These are phyloP conservation scores for Chondrilla cf. caribensis DNA, from an alignment of 37 sponge, comb jelly and placozoan species.

Conservation along the genomic window DNA sequence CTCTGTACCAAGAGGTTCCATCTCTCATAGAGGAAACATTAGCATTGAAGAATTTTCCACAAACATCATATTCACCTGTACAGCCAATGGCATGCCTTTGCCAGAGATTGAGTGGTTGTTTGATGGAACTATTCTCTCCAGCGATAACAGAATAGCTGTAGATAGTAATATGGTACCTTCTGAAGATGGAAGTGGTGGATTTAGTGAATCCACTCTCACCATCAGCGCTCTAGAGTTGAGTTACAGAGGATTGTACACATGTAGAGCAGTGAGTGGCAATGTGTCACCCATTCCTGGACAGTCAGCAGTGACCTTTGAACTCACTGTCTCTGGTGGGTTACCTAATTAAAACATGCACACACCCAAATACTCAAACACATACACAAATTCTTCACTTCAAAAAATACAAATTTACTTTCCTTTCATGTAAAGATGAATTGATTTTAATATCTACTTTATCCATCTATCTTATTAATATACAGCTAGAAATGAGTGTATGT, in stretches of 20 bases:
- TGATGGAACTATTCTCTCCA: not conserved
- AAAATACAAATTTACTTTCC: not conserved
- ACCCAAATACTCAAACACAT: too few relatives aligned
- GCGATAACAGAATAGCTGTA: not conserved
- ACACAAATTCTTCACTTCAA: too few relatives aligned
- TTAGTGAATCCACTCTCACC: not conserved
- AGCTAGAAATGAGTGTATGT: not conserved
- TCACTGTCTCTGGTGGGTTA: not conserved
- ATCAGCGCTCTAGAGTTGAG: not conserved
- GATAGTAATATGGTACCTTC: not conserved
- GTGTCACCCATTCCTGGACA: constrained; percentile 22
- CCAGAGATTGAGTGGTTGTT: not conserved
- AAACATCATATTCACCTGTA: not conserved
- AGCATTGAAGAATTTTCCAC: not conserved
- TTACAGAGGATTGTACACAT: constrained; percentile 8
- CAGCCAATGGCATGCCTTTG: not conserved
- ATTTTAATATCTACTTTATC: not conserved
- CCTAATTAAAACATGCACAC: not conserved
- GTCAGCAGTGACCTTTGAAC: not conserved
- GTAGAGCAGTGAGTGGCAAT: constrained; percentile 21
- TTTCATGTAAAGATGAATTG: not conserved
- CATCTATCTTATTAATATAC: too few relatives aligned
- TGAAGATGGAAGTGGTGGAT: not conserved
- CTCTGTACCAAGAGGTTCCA: not conserved
- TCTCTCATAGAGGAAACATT: not conserved